phyloP scores from a whole-genome alignment of 2,113 vertebrate genomes.

The Melanostigma gelatinosum region DNA sequence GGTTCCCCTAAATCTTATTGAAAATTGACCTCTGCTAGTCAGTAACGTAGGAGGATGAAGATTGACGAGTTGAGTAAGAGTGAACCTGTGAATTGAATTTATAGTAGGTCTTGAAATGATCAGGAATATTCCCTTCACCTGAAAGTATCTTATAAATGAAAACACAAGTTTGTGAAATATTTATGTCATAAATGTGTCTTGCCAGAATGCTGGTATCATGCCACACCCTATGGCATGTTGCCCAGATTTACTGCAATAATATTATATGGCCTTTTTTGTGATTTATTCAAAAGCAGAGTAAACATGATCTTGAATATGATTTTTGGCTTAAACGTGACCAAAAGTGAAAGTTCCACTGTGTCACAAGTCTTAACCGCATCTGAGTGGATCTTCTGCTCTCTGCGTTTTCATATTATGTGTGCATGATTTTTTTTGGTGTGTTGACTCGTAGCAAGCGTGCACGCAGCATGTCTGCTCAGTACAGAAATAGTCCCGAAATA shows the following conservation, averaged over 20 bases:
- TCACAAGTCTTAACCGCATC: neutral
- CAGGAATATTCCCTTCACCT: too few species aligned
- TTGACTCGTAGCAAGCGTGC: neutral
- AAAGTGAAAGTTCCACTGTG: slow-evolving; percentile 11
- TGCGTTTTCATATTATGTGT: neutral
- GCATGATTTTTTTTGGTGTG: neutral
- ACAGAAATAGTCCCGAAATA: slow-evolving; percentile 44
- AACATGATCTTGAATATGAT: neutral
- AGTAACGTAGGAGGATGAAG: too few species aligned
- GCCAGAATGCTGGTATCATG: neutral
- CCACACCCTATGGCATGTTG: neutral
- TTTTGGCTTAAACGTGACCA: neutral
- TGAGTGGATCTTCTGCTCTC: slow-evolving; percentile 20
- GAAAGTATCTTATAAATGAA: too few species aligned
- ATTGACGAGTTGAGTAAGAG: too few species aligned
- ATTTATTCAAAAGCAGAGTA: neutral
- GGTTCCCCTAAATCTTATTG: too few species aligned
- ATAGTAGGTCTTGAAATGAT: too few species aligned
- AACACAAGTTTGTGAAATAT: too few species aligned
- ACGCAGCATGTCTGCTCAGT: neutral
- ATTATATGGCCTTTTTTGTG: neutral
- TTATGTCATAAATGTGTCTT: neutral
- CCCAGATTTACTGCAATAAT: neutral
- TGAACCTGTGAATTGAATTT: too few species aligned
- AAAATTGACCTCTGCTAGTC: too few species aligned